phyloP scores from a whole-genome alignment of 2,888 invertebrate species.

The Melitaea athalia region DNA sequence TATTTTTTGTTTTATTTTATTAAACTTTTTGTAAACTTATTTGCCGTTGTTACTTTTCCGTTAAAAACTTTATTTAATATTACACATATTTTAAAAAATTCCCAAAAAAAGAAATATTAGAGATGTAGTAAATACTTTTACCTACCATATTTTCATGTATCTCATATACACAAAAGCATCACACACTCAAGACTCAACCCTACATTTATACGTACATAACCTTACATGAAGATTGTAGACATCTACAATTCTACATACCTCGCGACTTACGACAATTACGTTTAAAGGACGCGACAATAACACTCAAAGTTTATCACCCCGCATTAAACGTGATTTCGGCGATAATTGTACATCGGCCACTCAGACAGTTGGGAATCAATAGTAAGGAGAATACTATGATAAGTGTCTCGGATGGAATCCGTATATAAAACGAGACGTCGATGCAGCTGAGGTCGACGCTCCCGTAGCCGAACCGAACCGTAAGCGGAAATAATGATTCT shows the following conservation, averaged over 20 bases:
- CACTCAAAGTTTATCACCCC: not conserved
- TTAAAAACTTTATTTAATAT: too few relatives aligned
- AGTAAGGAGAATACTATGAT: conserved; percentile 39
- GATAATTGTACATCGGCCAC: conserved; percentile 15
- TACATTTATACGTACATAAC: too few relatives aligned
- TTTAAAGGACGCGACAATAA: not conserved
- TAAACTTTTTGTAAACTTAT: too few relatives aligned
- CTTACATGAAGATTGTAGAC: too few relatives aligned
- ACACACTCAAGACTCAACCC: too few relatives aligned
- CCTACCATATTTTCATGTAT: too few relatives aligned
- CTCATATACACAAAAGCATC: too few relatives aligned
- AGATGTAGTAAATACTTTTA: too few relatives aligned
- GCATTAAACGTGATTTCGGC: not conserved
- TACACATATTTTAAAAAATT: too few relatives aligned
- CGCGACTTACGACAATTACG: not conserved
- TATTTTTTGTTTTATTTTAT: too few relatives aligned
- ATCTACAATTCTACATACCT: not conserved
- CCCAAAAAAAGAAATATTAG: too few relatives aligned
- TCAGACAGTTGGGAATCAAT: conserved; percentile 44
- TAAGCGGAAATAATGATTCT: conserved; percentile 43
- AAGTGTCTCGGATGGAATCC: conserved; percentile 37
- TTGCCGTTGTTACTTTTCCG: too few relatives aligned
- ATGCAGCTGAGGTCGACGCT: conserved; percentile 55
- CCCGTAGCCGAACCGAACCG: conserved; percentile 43
- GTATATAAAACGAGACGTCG: conserved; percentile 45